Evolutionary conservation across 2,797 vertebrate genomes (phyloP).

Genomic region (Amazona finschi): DNA sequence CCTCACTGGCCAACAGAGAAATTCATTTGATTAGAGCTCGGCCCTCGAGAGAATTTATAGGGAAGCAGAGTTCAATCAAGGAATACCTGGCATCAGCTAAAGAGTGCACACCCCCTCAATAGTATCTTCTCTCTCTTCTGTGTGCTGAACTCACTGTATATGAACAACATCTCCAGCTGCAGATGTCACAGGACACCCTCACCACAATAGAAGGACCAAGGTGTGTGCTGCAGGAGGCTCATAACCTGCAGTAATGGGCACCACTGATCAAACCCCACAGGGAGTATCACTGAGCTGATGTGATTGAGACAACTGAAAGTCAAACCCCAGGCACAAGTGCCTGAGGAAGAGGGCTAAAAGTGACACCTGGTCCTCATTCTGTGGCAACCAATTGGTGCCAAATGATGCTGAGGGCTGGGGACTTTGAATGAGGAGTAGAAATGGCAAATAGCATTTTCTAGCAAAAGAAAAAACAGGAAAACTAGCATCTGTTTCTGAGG

Average conservation of each 20-base stretch:
- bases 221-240: not conserved
- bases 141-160: not conserved
- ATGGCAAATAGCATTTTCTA: not conserved
- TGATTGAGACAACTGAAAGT: not conserved
- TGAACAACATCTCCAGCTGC: not conserved
- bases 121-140: not conserved
- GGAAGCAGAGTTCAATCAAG: not conserved
- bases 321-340: not conserved
- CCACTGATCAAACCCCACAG: not conserved
- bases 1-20: not conserved
- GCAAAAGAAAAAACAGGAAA: not conserved
- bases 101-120: fast-evolving
- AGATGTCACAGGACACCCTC: not conserved
- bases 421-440: not conserved
- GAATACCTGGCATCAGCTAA: not conserved
- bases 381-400: not conserved
- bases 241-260: not conserved
- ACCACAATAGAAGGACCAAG: not conserved
- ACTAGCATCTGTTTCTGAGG: not conserved
- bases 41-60: not conserved
- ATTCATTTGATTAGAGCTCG: constrained; percentile 30
- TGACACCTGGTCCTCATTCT: not conserved
- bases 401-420: not conserved
- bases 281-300: not conserved
- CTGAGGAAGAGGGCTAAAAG: not conserved